phyloP scores from a whole-genome alignment of 2,113 vertebrate species.

The Typhlomys cinereus region DNA sequence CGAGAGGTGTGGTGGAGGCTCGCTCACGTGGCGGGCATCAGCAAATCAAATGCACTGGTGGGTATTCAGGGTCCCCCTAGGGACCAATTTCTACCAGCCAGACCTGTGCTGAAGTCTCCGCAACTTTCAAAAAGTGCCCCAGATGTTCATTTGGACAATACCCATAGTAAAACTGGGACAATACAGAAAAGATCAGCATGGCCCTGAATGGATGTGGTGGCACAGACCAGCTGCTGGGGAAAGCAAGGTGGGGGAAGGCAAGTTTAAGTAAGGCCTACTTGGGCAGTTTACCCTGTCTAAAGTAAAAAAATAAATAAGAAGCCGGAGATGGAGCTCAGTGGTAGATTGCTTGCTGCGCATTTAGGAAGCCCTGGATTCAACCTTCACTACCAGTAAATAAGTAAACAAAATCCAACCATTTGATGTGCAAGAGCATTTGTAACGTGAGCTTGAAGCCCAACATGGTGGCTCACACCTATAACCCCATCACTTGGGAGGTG shows the following conservation, averaged over 20 bases:
- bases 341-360: neutral
- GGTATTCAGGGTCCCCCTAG: neutral
- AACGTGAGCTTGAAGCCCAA: too few relatives aligned
- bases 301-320: neutral
- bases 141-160: neutral
- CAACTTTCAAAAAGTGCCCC: neutral
- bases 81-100: neutral
- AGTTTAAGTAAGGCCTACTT: neutral
- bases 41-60: neutral
- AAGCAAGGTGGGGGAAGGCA: neutral
- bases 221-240: neutral
- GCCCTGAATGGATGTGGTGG: neutral
- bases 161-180: neutral
- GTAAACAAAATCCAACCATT: too few relatives aligned
- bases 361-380: neutral
- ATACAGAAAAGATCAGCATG: neutral
- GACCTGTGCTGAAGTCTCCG: neutral
- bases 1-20: neutral
- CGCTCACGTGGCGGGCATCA: neutral
- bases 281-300: neutral
- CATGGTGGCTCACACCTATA: too few relatives aligned
- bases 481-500: too few relatives aligned
- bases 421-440: too few relatives aligned
- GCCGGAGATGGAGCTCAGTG: neutral
- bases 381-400: neutral